Evolutionary conservation across 2,113 vertebrate species (phyloP), one percentile per base, ranked within the genome.

Genomic region (Pholis gunnellus): DNA sequence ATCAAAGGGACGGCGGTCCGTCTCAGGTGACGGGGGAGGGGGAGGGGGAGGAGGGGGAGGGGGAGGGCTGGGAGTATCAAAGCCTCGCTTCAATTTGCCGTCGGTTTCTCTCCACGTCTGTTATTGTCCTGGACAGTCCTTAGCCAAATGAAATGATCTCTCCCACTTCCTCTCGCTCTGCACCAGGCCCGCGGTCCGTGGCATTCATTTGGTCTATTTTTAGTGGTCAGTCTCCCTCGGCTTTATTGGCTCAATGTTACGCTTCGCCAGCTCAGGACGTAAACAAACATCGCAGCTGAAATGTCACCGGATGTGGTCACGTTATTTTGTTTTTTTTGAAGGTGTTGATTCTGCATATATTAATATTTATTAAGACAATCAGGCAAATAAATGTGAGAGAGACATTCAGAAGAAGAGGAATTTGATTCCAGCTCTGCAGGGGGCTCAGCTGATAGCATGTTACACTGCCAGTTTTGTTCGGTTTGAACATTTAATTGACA

Each of bases 141-240:
- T 86, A 73, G 60, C 63, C 83, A 84, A 88, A 92, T 85, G 29
- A 91, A 82, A 89, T 71, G 0, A 72, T 88, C 72, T 59, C 65
- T 83, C 56, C 42, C 40, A n/a, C 70, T 36, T 75, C 82, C 52
- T 79, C 18, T 81, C 18, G n/a, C 36, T 74, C 17, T 78, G 81
- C 60, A 80, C 69, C 77, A 22, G 71, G 76, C 84, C 86, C 9
- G 61, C 14, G 79, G 88, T 82, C 40, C 31, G 83, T 72, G 78
- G 77, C 85, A 42, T 79, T 82, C 72, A 64, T 76, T 74, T 27
- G 15, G 27, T 85, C 90, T 92, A 90, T 89, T 91, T 91, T 87
- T 89, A 89, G 92, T 77, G 78, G 71, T 67, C 72, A 46, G 63
- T 3, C 83, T 84, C 86, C 71, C 56, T 69, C 81, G 81, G 84